Evolutionary conservation across 2,888 invertebrate species (phyloP).

Genomic region (Xylophagus ater): DNA sequence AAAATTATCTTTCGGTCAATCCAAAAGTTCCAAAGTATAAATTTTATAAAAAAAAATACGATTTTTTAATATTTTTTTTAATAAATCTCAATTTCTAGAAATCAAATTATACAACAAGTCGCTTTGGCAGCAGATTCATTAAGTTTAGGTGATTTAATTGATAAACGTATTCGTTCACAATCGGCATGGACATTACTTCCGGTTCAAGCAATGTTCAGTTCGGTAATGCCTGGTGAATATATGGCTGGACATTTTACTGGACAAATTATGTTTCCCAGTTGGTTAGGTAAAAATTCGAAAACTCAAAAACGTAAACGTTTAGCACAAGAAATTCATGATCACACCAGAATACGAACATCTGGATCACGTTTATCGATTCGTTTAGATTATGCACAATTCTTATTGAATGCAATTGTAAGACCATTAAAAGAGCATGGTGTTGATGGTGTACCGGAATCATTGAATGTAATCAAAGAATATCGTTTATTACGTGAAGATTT

Average conservation of each 20-base stretch:
- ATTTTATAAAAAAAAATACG: background rate
- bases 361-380: slow-evolving; percentile 72
- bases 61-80: background rate
- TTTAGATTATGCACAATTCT: slow-evolving; percentile 74
- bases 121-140: slow-evolving; percentile 78
- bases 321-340: slow-evolving; percentile 74
- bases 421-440: slow-evolving; percentile 61
- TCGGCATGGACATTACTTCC: slow-evolving; percentile 85
- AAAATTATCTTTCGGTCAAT: slow-evolving; percentile 81
- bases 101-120: slow-evolving; percentile 53
- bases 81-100: slow-evolving; percentile 19
- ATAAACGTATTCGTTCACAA: slow-evolving; percentile 63
- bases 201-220: slow-evolving; percentile 75
- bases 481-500: slow-evolving; percentile 83
- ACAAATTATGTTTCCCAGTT: slow-evolving; percentile 83
- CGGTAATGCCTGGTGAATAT: slow-evolving; percentile 78
- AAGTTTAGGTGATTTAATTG: slow-evolving; percentile 75
- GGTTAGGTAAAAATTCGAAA: slow-evolving; percentile 93
- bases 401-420: slow-evolving; percentile 61
- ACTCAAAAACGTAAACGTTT: slow-evolving; percentile 69
- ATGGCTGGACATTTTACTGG: slow-evolving; percentile 69
- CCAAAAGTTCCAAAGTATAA: slow-evolving; percentile 62
- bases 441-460: slow-evolving; percentile 60
- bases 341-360: slow-evolving; percentile 70
- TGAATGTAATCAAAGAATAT: slow-evolving; percentile 71